Percentiles rank a stretch among this genome's conserved stretches.
phyloP scores from a whole-genome alignment of 2,113 vertebrate species.

The Xerus inauris region DNA sequence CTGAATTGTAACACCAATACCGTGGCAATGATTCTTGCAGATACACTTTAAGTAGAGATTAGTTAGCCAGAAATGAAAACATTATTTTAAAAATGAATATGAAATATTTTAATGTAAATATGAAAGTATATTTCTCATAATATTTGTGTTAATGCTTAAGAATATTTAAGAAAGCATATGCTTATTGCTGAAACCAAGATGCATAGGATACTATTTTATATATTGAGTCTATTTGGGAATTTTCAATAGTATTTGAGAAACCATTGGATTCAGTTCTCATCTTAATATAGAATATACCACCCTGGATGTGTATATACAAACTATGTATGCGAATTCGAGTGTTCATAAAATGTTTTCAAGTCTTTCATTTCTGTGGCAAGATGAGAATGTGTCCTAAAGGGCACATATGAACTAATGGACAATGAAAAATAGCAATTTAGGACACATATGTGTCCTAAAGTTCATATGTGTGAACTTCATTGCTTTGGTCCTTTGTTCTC shows the following conservation, averaged over 20 bases:
- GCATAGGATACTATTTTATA: neutral
- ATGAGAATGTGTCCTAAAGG: neutral
- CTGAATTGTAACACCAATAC: constrained; percentile 56
- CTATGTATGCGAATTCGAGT: neutral
- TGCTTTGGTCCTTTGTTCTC: neutral
- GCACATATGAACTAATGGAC: no score
- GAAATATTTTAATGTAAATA: neutral
- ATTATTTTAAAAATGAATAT: neutral
- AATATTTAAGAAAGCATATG: neutral
- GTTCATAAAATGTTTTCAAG: neutral
- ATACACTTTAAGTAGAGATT: neutral
- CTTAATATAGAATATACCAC: neutral
- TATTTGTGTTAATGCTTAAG: neutral
- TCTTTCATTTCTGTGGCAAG: neutral
- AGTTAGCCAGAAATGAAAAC: neutral
- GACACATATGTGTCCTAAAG: neutral
- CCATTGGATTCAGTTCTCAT: neutral
- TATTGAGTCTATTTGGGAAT: neutral
- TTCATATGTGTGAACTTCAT: fast-evolving
- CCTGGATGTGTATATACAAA: neutral
- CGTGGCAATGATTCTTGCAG: neutral
- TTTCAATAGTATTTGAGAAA: neutral
- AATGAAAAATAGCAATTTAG: no score
- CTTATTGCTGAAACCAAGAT: neutral
- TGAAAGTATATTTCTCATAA: neutral